Evolutionary conservation across 1,140 invertebrate genomes (phyloP), one percentile per base, ranked within the genome.

Genomic region (Bombus impatiens): DNA sequence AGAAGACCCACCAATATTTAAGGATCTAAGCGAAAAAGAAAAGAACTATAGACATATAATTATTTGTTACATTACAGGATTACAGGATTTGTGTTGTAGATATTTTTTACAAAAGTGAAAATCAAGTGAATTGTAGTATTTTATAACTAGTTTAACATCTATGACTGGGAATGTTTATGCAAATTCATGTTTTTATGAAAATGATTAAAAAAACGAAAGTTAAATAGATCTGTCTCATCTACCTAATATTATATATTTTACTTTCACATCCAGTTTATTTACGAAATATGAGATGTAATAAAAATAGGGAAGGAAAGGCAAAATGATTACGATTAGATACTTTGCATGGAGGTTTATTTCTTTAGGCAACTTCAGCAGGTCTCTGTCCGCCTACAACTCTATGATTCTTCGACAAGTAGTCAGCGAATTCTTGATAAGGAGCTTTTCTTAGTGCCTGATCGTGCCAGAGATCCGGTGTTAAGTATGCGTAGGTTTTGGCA

Each of bases 391-490:
- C 92, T 67, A 96, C 94, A 32, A 95, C 94, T 80, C 95, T 95
- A 87, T 97, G 97, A 89, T 96, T 97, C 92, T 98, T 98, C 3
- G 96, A 96, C 94, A 99, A 95, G 95, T 98, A 98, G 91, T 99
- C 98, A 72, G 98, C 98, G 94, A 97, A 98, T 94, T 99, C 98
- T 94, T 99, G 98, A 94, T 99, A 99, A 35, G 99, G 99, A 37
- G 98, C 97, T 94, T 98, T 98, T 71, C 96, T 97, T 91, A 99
- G 95, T 71, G 97, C 97, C 91, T 97, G 98, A 87, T 99, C 98
- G 93, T 98, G 98, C 99, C 99, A 99, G 93, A 99, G 96, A 95
- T 99, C 99, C 44, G 99, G 99, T 35, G 99, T 99, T 92, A 99
- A 95, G 95, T 99, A 99, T 1, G 98, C 98, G 93, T 99, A 99